Percentiles rank a stretch among this genome's conserved stretches.
These are phyloP conservation scores for Lydus trimaculatus DNA, from an alignment of 2,888 invertebrate genomes.

Conservation along the genomic window DNA sequence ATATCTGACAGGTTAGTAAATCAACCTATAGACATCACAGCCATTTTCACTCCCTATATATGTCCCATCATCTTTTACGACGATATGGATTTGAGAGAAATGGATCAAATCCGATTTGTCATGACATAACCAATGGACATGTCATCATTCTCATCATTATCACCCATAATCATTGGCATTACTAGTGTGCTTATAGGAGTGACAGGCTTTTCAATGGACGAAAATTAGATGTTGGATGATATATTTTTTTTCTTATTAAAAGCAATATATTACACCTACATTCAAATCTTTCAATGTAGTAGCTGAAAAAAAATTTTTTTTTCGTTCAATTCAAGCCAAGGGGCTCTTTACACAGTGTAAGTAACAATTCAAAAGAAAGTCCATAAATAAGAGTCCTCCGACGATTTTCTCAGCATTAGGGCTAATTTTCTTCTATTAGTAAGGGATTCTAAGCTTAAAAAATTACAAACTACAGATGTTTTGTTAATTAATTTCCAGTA, in stretches of 20 bases:
- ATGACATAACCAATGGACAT: constrained; percentile 24
- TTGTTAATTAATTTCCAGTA: no score
- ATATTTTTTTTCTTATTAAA: background rate
- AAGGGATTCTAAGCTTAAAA: no score
- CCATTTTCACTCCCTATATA: background rate
- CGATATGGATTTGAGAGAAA: background rate
- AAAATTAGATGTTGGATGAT: background rate
- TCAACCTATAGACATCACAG: constrained; percentile 13
- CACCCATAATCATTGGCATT: background rate
- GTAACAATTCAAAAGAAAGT: no score
- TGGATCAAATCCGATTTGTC: constrained; percentile 30
- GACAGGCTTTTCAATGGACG: background rate
- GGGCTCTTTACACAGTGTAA: no score
- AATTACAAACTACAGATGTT: no score
- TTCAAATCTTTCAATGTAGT: no score
- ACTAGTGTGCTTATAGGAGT: background rate
- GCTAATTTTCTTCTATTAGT: no score
- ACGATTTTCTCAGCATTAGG: no score
- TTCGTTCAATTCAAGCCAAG: no score
- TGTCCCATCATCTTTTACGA: constrained; percentile 18
- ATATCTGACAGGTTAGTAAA: constrained; percentile 25
- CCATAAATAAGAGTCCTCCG: no score
- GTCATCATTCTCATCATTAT: background rate
- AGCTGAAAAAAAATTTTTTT: no score
- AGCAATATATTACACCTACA: no score